These are phyloP conservation scores for Horisme vitalbata DNA, from an alignment of 2,888 invertebrate genomes.

Conservation along the genomic window DNA sequence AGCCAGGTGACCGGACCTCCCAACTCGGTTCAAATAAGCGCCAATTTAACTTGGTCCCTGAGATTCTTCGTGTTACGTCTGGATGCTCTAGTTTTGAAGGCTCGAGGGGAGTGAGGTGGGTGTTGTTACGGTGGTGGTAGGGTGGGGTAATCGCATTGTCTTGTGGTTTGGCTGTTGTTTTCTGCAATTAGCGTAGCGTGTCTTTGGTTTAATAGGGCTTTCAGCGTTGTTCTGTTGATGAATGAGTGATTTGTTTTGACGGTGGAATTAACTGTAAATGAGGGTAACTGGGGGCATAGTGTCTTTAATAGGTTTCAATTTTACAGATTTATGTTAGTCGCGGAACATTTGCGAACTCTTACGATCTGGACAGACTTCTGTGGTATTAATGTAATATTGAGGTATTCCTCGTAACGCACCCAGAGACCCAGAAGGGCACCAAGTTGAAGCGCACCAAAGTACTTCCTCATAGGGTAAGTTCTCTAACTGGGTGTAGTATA, in stretches of 20 bases:
- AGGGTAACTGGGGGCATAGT: too few relatives aligned
- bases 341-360: too few relatives aligned
- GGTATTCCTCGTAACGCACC: too few relatives aligned
- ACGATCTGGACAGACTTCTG: too few relatives aligned
- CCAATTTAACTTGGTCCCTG: constrained; percentile 49
- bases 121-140: constrained; percentile 34
- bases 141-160: constrained; percentile 65
- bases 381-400: too few relatives aligned
- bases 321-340: too few relatives aligned
- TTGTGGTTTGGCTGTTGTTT: constrained; percentile 74
- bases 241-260: constrained; percentile 43
- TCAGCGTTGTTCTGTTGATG: constrained; percentile 55
- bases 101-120: too few relatives aligned
- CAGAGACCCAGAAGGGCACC: too few relatives aligned
- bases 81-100: constrained; percentile 3
- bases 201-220: constrained; percentile 72
- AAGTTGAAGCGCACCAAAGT: too few relatives aligned
- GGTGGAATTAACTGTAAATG: constrained; percentile 12
- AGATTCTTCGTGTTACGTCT: neutral
- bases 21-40: constrained; percentile 64
- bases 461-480: too few relatives aligned
- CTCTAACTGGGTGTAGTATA: too few relatives aligned
- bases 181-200: constrained; percentile 78
- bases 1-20: constrained; percentile 85
- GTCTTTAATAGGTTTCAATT: too few relatives aligned